Percentiles rank a stretch among this genome's conserved stretches.
These are phyloP conservation scores for Hemiscyllium ocellatum DNA, from an alignment of 2,113 vertebrate genomes.

Conservation along the genomic window DNA sequence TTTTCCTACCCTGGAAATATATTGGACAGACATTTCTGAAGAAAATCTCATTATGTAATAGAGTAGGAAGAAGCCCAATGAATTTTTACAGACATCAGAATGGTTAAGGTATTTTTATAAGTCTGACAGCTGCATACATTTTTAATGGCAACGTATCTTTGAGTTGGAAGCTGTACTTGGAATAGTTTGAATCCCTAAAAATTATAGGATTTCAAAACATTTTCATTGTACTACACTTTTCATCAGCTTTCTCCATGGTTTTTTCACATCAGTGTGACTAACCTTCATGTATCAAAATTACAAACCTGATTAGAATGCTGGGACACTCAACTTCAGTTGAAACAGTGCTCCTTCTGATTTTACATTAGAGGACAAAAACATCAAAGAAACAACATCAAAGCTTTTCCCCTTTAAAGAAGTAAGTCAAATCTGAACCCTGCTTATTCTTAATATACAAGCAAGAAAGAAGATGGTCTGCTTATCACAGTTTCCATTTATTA, in stretches of 20 bases:
- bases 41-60: background rate
- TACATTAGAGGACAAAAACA: constrained; percentile 13
- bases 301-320: background rate
- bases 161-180: background rate
- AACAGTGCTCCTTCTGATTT: background rate
- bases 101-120: background rate
- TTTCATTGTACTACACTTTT: background rate
- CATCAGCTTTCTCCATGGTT: background rate
- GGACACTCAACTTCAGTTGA: background rate
- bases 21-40: too few species aligned
- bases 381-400: constrained; percentile 20
- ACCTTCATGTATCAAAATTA: background rate
- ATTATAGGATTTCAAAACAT: too few species aligned
- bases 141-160: background rate
- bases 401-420: constrained; percentile 18
- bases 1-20: background rate
- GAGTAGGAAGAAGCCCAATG: background rate
- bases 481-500: constrained; percentile 21
- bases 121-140: background rate
- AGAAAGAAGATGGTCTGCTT: constrained; percentile 19
- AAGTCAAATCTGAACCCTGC: background rate
- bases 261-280: background rate
- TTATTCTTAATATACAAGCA: background rate
- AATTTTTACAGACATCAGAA: background rate
- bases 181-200: background rate